A percentile compares a stretch with the other conserved stretches of the same genome.
Evolutionary conservation across 2,888 invertebrate species (phyloP).

Genomic region (Criorhina ranunculi): DNA sequence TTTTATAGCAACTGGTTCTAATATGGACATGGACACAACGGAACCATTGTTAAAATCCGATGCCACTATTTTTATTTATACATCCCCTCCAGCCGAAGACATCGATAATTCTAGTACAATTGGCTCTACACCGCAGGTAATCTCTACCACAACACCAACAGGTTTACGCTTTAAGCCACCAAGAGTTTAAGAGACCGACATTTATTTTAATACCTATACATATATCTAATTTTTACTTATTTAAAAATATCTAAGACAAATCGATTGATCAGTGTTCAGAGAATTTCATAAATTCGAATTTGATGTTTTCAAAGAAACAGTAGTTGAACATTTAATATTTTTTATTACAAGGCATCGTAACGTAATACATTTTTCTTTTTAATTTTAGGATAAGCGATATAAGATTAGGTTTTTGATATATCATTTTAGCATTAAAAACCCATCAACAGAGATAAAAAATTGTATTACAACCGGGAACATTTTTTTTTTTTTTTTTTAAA

Average conservation of each 20-base stretch:
- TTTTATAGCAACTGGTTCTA: slow-evolving; percentile 52
- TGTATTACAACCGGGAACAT: slow-evolving; percentile 24
- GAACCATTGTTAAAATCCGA: slow-evolving; percentile 59
- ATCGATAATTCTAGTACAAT: slow-evolving; percentile 68
- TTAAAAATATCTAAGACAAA: slow-evolving; percentile 64
- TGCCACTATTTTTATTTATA: slow-evolving; percentile 70
- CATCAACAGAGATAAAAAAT: not conserved
- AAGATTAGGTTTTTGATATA: slow-evolving; percentile 1
- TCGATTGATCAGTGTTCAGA: slow-evolving; percentile 75
- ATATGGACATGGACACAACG: slow-evolving; percentile 71
- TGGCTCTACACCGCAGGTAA: slow-evolving; percentile 66
- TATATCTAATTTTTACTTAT: not conserved
- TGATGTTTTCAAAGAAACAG: slow-evolving; percentile 18
- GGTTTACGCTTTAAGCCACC: slow-evolving; percentile 78
- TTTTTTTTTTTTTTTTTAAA: not conserved
- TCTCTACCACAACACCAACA: slow-evolving; percentile 71
- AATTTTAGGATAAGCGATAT: not conserved
- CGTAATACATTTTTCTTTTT: slow-evolving; percentile 22
- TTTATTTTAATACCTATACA: not conserved
- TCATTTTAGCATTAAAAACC: not conserved
- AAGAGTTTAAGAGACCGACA: slow-evolving; percentile 66
- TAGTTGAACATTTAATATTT: slow-evolving; percentile 11
- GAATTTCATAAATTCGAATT: slow-evolving; percentile 70
- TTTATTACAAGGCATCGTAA: slow-evolving; percentile 26
- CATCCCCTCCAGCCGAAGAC: slow-evolving; percentile 71